Percentiles rank a stretch among this genome's conserved stretches.
Evolutionary conservation across 2,797 vertebrate species (phyloP).

Genomic region (Fistularia tabacaria): DNA sequence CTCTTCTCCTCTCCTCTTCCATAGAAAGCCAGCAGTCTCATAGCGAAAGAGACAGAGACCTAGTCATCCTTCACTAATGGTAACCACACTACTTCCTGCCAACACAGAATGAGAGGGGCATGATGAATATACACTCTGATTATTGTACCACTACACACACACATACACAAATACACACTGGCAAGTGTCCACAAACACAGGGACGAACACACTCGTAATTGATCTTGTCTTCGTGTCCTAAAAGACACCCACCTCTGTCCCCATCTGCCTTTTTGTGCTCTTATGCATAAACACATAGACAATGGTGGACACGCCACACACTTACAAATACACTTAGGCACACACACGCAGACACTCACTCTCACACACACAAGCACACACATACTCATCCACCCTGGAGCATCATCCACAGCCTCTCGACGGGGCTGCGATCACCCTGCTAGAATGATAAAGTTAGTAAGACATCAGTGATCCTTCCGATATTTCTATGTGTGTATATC

Average conservation of each 20-base stretch:
- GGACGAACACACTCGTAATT: slow-evolving; percentile 61
- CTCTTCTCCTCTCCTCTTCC: slow-evolving; percentile 5
- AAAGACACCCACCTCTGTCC: slow-evolving; percentile 70
- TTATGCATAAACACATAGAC: slow-evolving; percentile 52
- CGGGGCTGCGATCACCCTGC: slow-evolving; percentile 76
- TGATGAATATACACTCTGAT: slow-evolving; percentile 78
- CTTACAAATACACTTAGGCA: slow-evolving; percentile 14
- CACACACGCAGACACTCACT: slow-evolving; percentile 9
- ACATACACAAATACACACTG: slow-evolving; percentile 12
- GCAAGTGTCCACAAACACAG: slow-evolving; percentile 27
- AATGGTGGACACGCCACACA: slow-evolving; percentile 50
- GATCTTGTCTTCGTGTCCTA: slow-evolving; percentile 65
- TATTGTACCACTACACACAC: slow-evolving; percentile 62
- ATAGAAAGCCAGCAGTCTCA: slow-evolving; percentile 29
- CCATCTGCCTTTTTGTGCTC: slow-evolving; percentile 64
- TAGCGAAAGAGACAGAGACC: slow-evolving; percentile 58
- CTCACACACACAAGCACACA: slow-evolving; percentile 24
- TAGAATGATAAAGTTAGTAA: slow-evolving; percentile 81
- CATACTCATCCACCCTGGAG: slow-evolving; percentile 52
- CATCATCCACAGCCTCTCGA: slow-evolving; percentile 61
- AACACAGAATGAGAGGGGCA: slow-evolving; percentile 68
- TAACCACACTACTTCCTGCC: slow-evolving; percentile 77
- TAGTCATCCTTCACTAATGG: slow-evolving; percentile 79
- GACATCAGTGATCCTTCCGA: slow-evolving; percentile 75
- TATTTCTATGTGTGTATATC: slow-evolving; percentile 35